phyloP scores from a whole-genome alignment of 2,113 vertebrate genomes.

The Kobus ellipsiprymnus region DNA sequence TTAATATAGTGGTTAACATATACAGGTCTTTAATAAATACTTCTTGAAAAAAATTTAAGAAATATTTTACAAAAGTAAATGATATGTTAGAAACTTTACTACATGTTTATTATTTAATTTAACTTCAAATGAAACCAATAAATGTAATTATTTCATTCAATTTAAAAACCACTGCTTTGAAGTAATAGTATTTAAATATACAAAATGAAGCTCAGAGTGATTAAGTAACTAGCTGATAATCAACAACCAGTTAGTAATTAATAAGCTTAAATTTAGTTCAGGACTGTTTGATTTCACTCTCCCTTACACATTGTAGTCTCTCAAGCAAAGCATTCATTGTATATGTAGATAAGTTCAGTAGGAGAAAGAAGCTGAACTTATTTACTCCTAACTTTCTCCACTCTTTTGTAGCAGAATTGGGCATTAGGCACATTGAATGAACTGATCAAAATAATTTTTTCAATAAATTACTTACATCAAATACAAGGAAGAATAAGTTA shows the following conservation, averaged over 20 bases:
- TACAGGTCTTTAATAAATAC: not conserved
- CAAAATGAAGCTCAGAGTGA: not conserved
- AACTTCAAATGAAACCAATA: not conserved
- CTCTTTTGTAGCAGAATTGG: not conserved
- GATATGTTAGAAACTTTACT: not conserved
- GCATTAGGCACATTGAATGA: not conserved
- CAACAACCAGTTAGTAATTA: not conserved
- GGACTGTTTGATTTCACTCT: not conserved
- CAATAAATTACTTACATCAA: not conserved
- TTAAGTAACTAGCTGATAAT: not conserved
- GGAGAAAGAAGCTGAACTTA: not conserved
- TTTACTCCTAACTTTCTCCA: not conserved
- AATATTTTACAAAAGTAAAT: conserved; percentile 11
- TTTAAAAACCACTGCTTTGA: not conserved
- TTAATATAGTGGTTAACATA: not conserved
- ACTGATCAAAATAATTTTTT: not conserved
- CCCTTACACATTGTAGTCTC: not conserved
- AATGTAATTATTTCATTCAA: not conserved
- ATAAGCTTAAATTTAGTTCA: not conserved
- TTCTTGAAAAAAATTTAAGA: not conserved
- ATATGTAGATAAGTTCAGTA: not conserved
- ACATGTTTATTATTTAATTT: not conserved
- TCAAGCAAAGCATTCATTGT: not conserved
- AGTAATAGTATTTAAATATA: not conserved
- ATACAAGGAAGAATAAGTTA: not conserved